Conservation (phyloP, 2,888 invertebrate species). For the Drosophila mimetica region DNA sequence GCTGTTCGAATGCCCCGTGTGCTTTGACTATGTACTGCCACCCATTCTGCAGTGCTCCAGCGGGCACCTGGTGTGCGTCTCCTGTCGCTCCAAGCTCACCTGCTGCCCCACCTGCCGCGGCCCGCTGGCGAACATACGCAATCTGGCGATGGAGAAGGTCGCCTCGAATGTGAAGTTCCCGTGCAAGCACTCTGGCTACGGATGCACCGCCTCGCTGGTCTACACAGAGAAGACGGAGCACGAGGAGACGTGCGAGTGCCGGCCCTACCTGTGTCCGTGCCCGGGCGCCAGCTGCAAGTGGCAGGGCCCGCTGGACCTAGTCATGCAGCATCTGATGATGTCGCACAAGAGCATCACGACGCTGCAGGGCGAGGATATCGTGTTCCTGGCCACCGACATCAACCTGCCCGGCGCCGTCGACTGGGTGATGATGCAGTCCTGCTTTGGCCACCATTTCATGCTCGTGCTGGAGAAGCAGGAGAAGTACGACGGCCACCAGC, state of each 20-base stretch:
- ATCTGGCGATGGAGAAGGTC: slow-evolving; percentile 99
- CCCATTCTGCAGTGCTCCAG: slow-evolving; percentile 99
- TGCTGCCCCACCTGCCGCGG: slow-evolving; percentile 99
- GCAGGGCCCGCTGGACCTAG: slow-evolving; percentile 98
- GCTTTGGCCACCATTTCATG: slow-evolving; percentile 99
- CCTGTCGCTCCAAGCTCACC: slow-evolving; percentile 97
- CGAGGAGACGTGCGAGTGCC: slow-evolving; percentile 98
- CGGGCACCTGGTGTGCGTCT: slow-evolving; percentile 99
- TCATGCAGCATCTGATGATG: slow-evolving; percentile 99
- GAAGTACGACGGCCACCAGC: slow-evolving; percentile 97
- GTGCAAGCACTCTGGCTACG: slow-evolving; percentile 98
- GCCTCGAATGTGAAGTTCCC: slow-evolving; percentile 99
- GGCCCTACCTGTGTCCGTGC: slow-evolving; percentile 99
- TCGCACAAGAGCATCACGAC: slow-evolving; percentile 99
- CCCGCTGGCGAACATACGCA: slow-evolving; percentile 97
- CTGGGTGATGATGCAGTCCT: slow-evolving; percentile 99
- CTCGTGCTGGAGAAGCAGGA: slow-evolving; percentile 99
- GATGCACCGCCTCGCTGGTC: slow-evolving; percentile 95
- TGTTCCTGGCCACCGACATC: slow-evolving; percentile 99
- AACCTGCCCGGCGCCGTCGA: slow-evolving; percentile 99
- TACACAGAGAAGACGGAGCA: slow-evolving; percentile 99
- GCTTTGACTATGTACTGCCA: slow-evolving; percentile 99
- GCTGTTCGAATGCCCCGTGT: slow-evolving; percentile 97
- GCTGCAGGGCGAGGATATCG: slow-evolving; percentile 99
- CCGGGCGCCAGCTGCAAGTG: slow-evolving; percentile 99